Evolutionary conservation across 2,797 vertebrate genomes (phyloP), one percentile per base, ranked within the genome.

Genomic region (Coregonus ussuriensis): DNA sequence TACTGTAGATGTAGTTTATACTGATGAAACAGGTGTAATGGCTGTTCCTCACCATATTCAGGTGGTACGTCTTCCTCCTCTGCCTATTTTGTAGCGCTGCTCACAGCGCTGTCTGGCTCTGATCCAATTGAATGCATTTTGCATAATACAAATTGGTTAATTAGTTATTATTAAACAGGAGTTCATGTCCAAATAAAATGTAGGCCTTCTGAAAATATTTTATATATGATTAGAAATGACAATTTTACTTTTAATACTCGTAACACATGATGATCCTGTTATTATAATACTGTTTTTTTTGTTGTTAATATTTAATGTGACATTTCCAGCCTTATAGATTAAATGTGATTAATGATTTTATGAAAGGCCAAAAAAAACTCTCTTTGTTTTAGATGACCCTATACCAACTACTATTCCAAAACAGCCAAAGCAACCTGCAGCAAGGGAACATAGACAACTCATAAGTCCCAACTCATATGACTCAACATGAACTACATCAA

Each of bases 371-470:
- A 47, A 47, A 47, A 35, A 47, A 31, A 11, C 0, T 2, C 14
- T 74, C 2, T 66, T 35, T 77, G 41, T 79, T 79, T 83, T 76
- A 15, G 7, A 41, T 90, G 84, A 0, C 0, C 71, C 81, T 4
- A 77, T 77, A 2, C 4, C 71, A 6, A 9, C 79, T 47, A 11
- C 41, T 47, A 11, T 47, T 0, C 80, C 86, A 0, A 86, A 88
- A 74, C 0, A 4, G 33, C 15, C 84, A 3, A 75, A 69, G 21
- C 77, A 85, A n/a, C 83, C 87, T 0, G 9, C 41, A 47, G 41
- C 41, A 47, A 47, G 41, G 41, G 41, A 47, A 47, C 2, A 47
- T 47, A 47, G 41, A 3, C 41, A 11, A 47, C 41, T 47, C 9
- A 47, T 47, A 3, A 47, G 41, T 47, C 41, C 11, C 41, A 47